Evolutionary conservation across 1,140 invertebrate genomes (phyloP).

Genomic region (Bombyx mandarina): DNA sequence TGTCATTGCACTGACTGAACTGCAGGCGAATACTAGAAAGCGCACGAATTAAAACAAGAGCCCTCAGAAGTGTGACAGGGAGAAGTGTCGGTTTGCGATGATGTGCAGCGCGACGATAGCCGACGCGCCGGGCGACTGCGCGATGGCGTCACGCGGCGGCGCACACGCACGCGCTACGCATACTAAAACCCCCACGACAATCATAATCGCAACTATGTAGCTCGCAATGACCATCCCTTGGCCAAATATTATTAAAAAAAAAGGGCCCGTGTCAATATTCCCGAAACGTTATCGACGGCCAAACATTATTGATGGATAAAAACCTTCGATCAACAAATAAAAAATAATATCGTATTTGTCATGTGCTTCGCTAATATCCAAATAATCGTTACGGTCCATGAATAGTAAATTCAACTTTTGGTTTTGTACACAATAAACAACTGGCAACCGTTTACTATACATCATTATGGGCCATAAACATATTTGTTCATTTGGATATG

Average conservation of each 20-base stretch:
- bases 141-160: conserved; percentile 54
- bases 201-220: conserved; percentile 38
- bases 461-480: no score
- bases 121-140: conserved; percentile 18
- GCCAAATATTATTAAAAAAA: conserved; percentile 54
- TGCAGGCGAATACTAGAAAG: conserved; percentile 40
- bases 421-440: no score
- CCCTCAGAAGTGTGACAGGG: conserved; percentile 31
- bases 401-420: conserved; percentile 3
- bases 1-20: conserved; percentile 54
- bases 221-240: conserved; percentile 24
- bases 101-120: conserved; percentile 16
- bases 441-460: no score
- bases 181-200: conserved; percentile 57
- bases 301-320: conserved; percentile 35
- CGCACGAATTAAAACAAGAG: conserved; percentile 39
- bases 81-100: conserved; percentile 31
- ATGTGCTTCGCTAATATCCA: conserved; percentile 34
- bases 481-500: no score
- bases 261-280: conserved; percentile 49
- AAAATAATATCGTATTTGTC: conserved; percentile 40
- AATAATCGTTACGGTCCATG: conserved; percentile 25
- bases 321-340: conserved; percentile 20
- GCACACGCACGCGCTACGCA: conserved; percentile 57
- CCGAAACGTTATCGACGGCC: conserved; percentile 43